Evolutionary conservation across 2,797 vertebrate genomes (phyloP).

Genomic region (Squalus acanthias): DNA sequence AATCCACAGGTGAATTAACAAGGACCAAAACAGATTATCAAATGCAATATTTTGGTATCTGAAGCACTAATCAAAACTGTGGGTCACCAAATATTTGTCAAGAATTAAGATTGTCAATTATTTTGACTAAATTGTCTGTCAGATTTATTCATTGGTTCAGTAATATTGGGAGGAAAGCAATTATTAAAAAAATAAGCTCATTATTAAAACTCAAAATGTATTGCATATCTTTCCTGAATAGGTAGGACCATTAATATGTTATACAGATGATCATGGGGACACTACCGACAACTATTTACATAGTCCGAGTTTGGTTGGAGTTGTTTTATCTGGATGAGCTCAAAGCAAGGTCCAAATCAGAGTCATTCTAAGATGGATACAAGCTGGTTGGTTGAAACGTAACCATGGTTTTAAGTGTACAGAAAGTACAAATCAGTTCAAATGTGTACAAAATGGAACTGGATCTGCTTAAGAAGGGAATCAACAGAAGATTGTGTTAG

Average conservation of each 20-base stretch:
- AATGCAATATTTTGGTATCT: background rate
- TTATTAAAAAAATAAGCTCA: background rate
- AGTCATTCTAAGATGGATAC: background rate
- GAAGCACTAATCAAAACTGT: background rate
- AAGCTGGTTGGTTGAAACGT: background rate
- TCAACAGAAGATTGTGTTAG: background rate
- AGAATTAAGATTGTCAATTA: background rate
- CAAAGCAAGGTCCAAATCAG: background rate
- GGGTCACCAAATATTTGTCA: background rate
- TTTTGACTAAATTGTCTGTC: background rate
- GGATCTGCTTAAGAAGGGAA: background rate
- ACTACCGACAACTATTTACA: background rate
- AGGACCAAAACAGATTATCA: background rate
- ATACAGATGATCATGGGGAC: background rate
- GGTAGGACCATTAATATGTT: background rate
- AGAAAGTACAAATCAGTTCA: background rate
- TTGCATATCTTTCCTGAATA: background rate
- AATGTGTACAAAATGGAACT: background rate
- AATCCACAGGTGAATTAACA: background rate
- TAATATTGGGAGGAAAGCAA: background rate
- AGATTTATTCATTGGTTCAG: background rate
- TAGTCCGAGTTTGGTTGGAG: too few species aligned
- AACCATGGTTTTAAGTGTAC: background rate
- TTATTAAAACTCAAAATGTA: background rate
- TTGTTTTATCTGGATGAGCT: background rate